Evolutionary conservation across 2,888 invertebrate species (phyloP).

Genomic region (Thyatira batis): DNA sequence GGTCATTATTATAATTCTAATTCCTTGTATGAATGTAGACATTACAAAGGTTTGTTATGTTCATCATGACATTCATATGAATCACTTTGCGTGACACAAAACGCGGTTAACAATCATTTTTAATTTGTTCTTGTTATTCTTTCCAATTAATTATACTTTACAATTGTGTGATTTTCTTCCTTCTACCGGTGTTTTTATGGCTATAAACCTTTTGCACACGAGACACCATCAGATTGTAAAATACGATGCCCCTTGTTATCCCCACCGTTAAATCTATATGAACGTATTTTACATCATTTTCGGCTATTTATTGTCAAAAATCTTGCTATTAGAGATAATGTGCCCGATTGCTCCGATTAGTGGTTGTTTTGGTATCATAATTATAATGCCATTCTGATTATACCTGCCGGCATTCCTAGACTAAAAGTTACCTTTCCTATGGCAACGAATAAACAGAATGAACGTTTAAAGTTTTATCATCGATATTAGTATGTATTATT

Average conservation of each 20-base stretch:
- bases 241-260: not conserved
- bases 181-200: not conserved
- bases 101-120: constrained; percentile 17
- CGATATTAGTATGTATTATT: not conserved
- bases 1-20: too few species aligned
- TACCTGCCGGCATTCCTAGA: too few species aligned
- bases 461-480: too few species aligned
- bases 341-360: too few species aligned
- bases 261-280: too few species aligned
- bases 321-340: too few species aligned
- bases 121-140: constrained; percentile 37
- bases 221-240: not conserved
- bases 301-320: too few species aligned
- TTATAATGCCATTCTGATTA: too few species aligned
- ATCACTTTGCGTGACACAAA: not conserved
- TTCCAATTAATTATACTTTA: constrained; percentile 20
- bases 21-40: not conserved
- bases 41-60: constrained; percentile 6
- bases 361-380: too few species aligned
- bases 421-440: too few species aligned
- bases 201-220: not conserved
- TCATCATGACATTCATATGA: not conserved
- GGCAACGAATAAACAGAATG: too few species aligned
- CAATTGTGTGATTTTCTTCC: constrained; percentile 1
- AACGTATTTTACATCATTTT: too few species aligned